Base-by-base conservation (phyloP, 1,140 invertebrate species). In the Hypothenemus hampei region DNA sequence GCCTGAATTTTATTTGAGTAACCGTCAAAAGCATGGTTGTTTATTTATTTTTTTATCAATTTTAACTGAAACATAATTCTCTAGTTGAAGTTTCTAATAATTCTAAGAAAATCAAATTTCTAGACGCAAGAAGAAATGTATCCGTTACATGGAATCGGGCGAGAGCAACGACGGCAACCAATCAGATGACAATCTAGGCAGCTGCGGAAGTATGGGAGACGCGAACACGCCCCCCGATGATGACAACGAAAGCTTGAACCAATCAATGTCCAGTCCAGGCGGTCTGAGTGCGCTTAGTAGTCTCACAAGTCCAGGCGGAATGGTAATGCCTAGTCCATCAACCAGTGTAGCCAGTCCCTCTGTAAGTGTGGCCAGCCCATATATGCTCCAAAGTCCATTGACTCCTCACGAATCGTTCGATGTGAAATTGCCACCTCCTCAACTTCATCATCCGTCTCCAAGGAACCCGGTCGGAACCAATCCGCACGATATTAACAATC, bases 71-170 rank as follows among this genome's bases (percentile, higher is more conserved):
- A 18, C 19, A 33, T 39, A 48, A 13, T 50, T 49, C 50, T 23
- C 21, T 39, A 20, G 48, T 58, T 47, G 47, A 46, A 37, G 22
- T 26, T 41, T 43, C 11, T n/a, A n/a, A 37, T n/a, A 7, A 11
- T n/a, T 22, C n/a, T n/a, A n/a, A n/a, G n/a, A n/a, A n/a, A n/a
- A n/a, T n/a, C n/a, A n/a, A n/a, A n/a, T n/a, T 82, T 85, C 22
- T 80, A 97, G 93, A 80, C 89, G 93, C 80, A 97, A 98, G 83
- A 97, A 97, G 79, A 97, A 96, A 79, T 97, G 93, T 81, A 91
- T 96, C 72, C 86, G 93, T 58, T 96, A 95, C 76, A 87, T 93
- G 84, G 86, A 82, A 77, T 81, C 81, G 71, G 78, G 85, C 65
- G 77, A 86, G 69, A 74, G 81, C 69, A 77, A 80, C 69, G 81